Evolutionary conservation across 1,140 invertebrate species (phyloP).

Genomic region (Calephelis virginiensis): DNA sequence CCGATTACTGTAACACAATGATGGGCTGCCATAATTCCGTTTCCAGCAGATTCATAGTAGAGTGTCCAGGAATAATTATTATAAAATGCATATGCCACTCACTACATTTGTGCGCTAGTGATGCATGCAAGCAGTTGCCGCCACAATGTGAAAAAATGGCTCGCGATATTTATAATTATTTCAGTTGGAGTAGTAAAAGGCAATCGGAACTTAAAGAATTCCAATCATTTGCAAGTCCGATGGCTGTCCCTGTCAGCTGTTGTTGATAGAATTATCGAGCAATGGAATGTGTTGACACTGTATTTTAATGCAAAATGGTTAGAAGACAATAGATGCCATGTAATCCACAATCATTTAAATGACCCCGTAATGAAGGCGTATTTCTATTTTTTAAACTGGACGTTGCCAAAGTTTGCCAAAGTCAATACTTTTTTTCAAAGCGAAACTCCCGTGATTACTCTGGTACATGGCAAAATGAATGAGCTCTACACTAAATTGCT

Average conservation of each 20-base stretch:
- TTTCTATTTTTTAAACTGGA: not conserved
- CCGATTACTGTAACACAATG: too few relatives aligned
- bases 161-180: slow-evolving; percentile 20
- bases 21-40: too few relatives aligned
- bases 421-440: not conserved
- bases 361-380: not conserved
- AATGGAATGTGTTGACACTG: not conserved
- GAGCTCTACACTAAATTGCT: not conserved
- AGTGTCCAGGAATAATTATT: slow-evolving; percentile 23
- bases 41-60: not conserved
- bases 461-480: not conserved
- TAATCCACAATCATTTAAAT: not conserved
- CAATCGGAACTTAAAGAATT: slow-evolving; percentile 19
- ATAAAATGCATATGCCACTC: slow-evolving; percentile 29
- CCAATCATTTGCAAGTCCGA: not conserved
- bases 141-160: slow-evolving; percentile 21
- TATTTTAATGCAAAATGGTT: not conserved
- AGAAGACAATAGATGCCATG: not conserved
- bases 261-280: not conserved
- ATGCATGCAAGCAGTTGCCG: slow-evolving; percentile 26
- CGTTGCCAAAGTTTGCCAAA: not conserved
- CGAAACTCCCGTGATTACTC: not conserved
- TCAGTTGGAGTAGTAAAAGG: slow-evolving; percentile 17
- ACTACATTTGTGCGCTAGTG: slow-evolving; percentile 22
- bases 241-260: not conserved